A percentile compares a stretch with the other conserved stretches of the same genome.
These are phyloP conservation scores for Eulemur mongoz DNA, from an alignment of 2,797 vertebrate species.

Conservation along the genomic window DNA sequence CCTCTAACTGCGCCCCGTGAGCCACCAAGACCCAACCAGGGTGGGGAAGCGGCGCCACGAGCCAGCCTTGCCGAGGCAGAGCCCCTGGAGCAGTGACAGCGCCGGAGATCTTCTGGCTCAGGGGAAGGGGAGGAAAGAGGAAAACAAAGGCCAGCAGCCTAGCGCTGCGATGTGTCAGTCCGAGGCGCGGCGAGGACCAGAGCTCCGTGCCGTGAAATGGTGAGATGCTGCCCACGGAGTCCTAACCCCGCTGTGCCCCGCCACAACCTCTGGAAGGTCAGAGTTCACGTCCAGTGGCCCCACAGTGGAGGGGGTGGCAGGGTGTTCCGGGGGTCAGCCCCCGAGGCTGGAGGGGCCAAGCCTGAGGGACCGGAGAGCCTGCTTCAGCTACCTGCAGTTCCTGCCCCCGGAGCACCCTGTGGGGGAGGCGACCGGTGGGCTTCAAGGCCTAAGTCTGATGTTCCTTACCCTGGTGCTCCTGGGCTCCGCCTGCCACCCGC, in stretches of 20 bases:
- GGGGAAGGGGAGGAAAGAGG: constrained; percentile 80
- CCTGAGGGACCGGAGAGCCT: constrained; percentile 82
- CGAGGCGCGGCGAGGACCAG: constrained; percentile 87
- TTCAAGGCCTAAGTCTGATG: neutral
- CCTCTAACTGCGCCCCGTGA: constrained; percentile 54
- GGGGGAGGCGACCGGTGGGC: neutral
- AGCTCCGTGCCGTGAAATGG: constrained; percentile 90
- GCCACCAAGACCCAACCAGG: constrained; percentile 53
- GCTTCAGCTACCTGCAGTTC: constrained; percentile 89
- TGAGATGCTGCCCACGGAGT: constrained; percentile 91
- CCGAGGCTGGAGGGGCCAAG: constrained; percentile 78
- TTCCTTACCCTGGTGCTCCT: neutral
- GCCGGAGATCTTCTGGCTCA: constrained; percentile 73
- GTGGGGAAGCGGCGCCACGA: constrained; percentile 64
- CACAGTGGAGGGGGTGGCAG: constrained; percentile 82
- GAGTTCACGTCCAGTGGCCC: constrained; percentile 88
- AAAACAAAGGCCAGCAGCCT: constrained; percentile 73
- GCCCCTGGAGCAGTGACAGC: constrained; percentile 76
- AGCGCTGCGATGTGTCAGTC: constrained; percentile 90
- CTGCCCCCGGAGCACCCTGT: constrained; percentile 55
- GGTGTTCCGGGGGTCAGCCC: constrained; percentile 81
- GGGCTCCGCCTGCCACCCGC: neutral
- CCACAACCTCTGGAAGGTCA: constrained; percentile 90
- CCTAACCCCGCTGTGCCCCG: constrained; percentile 86
- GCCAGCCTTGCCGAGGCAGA: constrained; percentile 37